Evolutionary conservation across 2,797 vertebrate species (phyloP), one percentile per base, ranked within the genome.

Genomic region (Pseudopleuronectes americanus): DNA sequence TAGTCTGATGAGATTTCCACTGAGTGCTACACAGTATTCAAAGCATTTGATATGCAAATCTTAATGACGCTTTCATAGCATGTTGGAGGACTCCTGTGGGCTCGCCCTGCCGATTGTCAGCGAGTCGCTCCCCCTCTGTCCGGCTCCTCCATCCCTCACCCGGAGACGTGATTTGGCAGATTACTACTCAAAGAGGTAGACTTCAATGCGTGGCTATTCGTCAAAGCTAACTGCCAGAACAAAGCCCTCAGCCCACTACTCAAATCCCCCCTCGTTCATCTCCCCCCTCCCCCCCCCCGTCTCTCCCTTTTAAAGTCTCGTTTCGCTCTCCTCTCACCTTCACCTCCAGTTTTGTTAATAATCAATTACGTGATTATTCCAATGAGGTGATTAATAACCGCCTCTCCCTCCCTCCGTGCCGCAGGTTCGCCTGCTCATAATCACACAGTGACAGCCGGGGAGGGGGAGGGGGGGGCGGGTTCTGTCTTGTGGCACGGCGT

Each of bases 301-400:
- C 84, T 84, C 75, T 87, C 60, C 71, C 65, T 72, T 68, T 81
- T 64, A 80, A 65, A 75, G 68, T 82, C 79, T 82, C 48, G 57
- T 66, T 80, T 71, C 74, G 48, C 61, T 75, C 31, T 6, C 67
- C 77, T 81, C 28, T 83, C 76, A 83, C 80, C 78, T 76, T 91
- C 83, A 81, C 83, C 81, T 84, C 64, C 48, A 81, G 64, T 90
- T 84, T 90, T 84, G 80, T 84, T 94, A 89, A 92, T 91, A 92
- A 93, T 93, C 88, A 92, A 91, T 92, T 90, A 89, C 84, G 83
- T 76, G 83, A 91, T 93, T 91, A 90, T 93, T 87, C 80, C 87
- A 87, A 90, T 83, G 77, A 87, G 82, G 64, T 86, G 73, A 90
- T 92, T 93, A 89, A 93, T 94, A 90, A 86, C 76, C 17, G 64